These are phyloP conservation scores for Spilarctia lutea DNA, from an alignment of 2,888 invertebrate species.

Conservation along the genomic window DNA sequence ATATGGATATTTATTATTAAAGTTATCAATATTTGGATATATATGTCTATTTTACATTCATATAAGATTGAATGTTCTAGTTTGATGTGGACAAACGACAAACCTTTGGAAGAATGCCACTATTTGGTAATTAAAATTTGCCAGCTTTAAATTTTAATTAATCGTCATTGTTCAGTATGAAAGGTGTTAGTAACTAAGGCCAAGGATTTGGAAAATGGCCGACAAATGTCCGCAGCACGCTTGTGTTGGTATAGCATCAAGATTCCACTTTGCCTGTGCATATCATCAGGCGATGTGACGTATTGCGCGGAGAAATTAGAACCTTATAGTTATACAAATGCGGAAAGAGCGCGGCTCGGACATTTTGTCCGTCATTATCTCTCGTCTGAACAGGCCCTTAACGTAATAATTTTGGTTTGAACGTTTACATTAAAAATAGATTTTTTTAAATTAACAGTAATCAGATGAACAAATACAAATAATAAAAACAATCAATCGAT, in stretches of 20 bases:
- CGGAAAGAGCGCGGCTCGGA: too few relatives aligned
- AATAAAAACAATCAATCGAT: neutral
- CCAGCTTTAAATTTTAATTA: neutral
- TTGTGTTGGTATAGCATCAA: too few relatives aligned
- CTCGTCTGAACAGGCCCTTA: too few relatives aligned
- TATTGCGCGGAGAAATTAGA: too few relatives aligned
- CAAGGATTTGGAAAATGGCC: too few relatives aligned
- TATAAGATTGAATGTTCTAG: constrained; percentile 12
- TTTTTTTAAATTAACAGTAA: neutral
- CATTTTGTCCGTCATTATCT: too few relatives aligned
- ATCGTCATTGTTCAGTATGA: neutral
- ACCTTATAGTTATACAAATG: too few relatives aligned
- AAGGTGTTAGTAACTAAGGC: too few relatives aligned
- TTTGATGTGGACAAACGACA: neutral
- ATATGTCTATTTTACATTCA: constrained; percentile 29
- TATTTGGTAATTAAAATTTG: neutral
- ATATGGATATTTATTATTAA: constrained; percentile 16
- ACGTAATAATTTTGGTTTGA: neutral
- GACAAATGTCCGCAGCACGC: too few relatives aligned
- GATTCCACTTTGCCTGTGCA: too few relatives aligned
- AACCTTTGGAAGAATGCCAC: neutral
- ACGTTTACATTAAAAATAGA: neutral
- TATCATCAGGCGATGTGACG: too few relatives aligned
- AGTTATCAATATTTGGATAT: constrained; percentile 14
- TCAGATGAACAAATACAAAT: neutral